phyloP scores from a whole-genome alignment of 2,113 vertebrate genomes.

The Calypte anna region DNA sequence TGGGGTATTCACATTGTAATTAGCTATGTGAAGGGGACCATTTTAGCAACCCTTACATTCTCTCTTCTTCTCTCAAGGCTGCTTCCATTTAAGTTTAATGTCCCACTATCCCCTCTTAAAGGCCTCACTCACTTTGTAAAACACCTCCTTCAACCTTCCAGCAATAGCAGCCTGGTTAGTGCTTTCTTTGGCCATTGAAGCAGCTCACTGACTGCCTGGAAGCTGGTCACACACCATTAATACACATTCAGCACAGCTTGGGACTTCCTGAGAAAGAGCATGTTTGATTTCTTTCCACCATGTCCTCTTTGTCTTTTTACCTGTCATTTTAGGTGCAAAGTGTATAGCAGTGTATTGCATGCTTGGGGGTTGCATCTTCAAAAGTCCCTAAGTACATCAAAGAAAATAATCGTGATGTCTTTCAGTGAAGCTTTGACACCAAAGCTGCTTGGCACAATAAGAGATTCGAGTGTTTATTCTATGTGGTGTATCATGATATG shows the following conservation, averaged over 20 bases:
- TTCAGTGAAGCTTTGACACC: background rate
- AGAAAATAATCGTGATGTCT: background rate
- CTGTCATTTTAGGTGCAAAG: background rate
- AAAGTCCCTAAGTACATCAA: background rate
- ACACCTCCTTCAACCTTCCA: no score
- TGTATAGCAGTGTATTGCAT: background rate
- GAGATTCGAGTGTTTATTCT: background rate
- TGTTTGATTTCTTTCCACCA: background rate
- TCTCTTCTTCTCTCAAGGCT: no score
- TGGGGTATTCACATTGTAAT: no score
- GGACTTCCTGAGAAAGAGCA: background rate
- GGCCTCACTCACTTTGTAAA: no score
- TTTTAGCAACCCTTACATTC: no score
- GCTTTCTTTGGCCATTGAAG: background rate
- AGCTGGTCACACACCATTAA: background rate
- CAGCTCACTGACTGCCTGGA: background rate
- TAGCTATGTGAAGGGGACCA: no score
- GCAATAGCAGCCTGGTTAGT: background rate
- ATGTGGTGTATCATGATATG: background rate
- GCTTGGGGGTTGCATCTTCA: background rate
- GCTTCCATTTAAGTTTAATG: no score
- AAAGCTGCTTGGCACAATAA: background rate
- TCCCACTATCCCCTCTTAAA: no score
- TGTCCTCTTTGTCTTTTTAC: background rate
- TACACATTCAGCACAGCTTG: background rate